Base-by-base conservation (phyloP, 2,797 vertebrate genomes). In the Alosa sapidissima region DNA sequence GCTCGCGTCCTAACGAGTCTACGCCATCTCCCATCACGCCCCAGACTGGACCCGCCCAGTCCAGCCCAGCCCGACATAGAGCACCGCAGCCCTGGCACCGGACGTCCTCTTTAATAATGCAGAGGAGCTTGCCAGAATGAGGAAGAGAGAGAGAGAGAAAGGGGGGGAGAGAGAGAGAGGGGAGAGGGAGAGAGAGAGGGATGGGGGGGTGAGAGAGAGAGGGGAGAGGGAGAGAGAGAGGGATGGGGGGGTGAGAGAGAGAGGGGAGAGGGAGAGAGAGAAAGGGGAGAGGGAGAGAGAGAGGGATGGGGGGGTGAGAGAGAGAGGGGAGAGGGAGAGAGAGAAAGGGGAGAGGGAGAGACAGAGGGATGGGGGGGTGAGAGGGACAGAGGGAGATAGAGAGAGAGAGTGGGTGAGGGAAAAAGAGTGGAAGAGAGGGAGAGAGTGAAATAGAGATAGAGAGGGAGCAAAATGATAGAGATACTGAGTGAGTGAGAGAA, bases 11-110 rank as follows among this genome's bases (percentile, higher is more conserved):
- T 33, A 36, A 62, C 58, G 58, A 62, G 58, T 0, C 58, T 3
- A n/a, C 58, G 7, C 21, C 13, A 13, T 55, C 83, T 78, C 55
- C 81, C 54, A 65, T 58, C 82, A 72, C 33, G 19, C 72, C 28
- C 49, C 49, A 10, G 49, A 9, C 49, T 11, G 49, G 49, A 41
- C 54, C 33, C 78, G 24, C 5, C 68, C 41, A 84, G 75, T 84
- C 81, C 84, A n/a, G n/a, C 21, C 21, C 82, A 19, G 62, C 28
- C 86, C n/a, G n/a, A 68, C 82, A 83, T 48, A n/a, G 0, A 21
- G 9, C 60, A n/a, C 21, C 1, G 8, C 55, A n/a, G 55, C 55
- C 19, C 55, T 5, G 55, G 16, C 21, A 2, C 55, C n/a, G 62
- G 24, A 68, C 13, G 33, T 41, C 65, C 65, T 72, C 24, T 41